These are phyloP conservation scores for Drosophila dives DNA, from an alignment of 2,888 invertebrate genomes.

Conservation along the genomic window DNA sequence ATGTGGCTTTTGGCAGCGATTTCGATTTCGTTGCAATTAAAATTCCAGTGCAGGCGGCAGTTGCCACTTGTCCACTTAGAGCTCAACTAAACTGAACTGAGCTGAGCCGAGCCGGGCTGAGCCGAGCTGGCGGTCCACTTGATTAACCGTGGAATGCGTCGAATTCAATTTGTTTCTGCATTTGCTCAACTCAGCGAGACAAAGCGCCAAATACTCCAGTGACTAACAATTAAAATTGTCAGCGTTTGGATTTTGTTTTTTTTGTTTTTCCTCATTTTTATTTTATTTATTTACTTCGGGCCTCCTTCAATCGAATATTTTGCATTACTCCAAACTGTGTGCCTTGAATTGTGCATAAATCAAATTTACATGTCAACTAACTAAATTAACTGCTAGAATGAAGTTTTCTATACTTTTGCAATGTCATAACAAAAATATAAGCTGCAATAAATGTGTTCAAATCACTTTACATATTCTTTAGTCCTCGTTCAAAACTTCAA, in stretches of 20 bases:
- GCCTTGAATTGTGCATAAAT: slow-evolving; percentile 60
- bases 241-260: slow-evolving; percentile 24
- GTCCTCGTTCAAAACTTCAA: not conserved
- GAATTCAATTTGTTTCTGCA: slow-evolving; percentile 73
- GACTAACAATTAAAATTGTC: slow-evolving; percentile 71
- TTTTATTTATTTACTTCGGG: slow-evolving; percentile 1
- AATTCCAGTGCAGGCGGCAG: slow-evolving; percentile 64
- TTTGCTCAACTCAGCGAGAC: slow-evolving; percentile 34
- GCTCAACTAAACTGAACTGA: slow-evolving; percentile 11
- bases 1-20: slow-evolving; percentile 52
- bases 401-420: not conserved
- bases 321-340: slow-evolving; percentile 57
- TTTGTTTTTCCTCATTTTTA: not conserved
- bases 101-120: slow-evolving; percentile 13
- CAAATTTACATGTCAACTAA: slow-evolving; percentile 62
- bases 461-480: not conserved
- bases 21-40: slow-evolving; percentile 75
- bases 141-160: slow-evolving; percentile 70
- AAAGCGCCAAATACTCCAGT: slow-evolving; percentile 40
- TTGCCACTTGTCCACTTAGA: slow-evolving; percentile 30
- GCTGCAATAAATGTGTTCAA: not conserved
- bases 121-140: slow-evolving; percentile 41
- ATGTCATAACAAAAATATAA: not conserved
- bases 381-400: slow-evolving; percentile 10
- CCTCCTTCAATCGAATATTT: slow-evolving; percentile 47